Base-by-base conservation (phyloP, 2,888 invertebrate species). In the Creontiades dilutus region DNA sequence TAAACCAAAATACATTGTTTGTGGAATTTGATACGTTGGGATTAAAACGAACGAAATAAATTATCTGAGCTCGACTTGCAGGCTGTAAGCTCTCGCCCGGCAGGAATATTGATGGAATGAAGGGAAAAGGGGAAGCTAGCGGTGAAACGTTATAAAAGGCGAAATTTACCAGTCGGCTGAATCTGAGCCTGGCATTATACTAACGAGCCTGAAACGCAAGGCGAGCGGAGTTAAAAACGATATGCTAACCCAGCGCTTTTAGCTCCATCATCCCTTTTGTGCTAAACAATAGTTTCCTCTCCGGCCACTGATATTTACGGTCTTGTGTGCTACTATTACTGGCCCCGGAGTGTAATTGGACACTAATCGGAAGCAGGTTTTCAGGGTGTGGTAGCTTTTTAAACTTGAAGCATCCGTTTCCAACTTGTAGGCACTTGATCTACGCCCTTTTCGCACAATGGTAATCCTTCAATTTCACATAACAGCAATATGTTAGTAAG, bases 101-200 rank as follows among this genome's bases (percentile, higher is more conserved):
- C n/a, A 75, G 48, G 75, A 86, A 86, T 86, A 86, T 46, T 75
- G 86, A 75, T 75, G 85, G 28, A 85, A 85, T 11, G n/a, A 28
- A 61, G 2, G 37, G 23, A 13, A 61, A 37, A 37, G 61, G 16
- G 23, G 48, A 75, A 86, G 61, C 75, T 47, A n/a, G 23, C 75
- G 27, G 88, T 78, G 90, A 86, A 86, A 86, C 76, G 86, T 78
- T 89, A 37, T 37, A 84, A 89, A 90, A 90, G 90, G 78, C 68
- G 57, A 52, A 90, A 90, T 90, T 90, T 90, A 86, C 85, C 90
- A 90, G 90, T 86, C 86, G 90, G 82, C 61, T 90, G 90, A 85
- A 78, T 86, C 86, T 90, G 86, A 90, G 86, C 90, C 90, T 90
- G 82, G 90, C 90, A 90, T 90, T 90, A 90, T 28, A 37, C 90